Conservation (phyloP, 2,888 invertebrate species). For the Drosophila fulvimacula region DNA sequence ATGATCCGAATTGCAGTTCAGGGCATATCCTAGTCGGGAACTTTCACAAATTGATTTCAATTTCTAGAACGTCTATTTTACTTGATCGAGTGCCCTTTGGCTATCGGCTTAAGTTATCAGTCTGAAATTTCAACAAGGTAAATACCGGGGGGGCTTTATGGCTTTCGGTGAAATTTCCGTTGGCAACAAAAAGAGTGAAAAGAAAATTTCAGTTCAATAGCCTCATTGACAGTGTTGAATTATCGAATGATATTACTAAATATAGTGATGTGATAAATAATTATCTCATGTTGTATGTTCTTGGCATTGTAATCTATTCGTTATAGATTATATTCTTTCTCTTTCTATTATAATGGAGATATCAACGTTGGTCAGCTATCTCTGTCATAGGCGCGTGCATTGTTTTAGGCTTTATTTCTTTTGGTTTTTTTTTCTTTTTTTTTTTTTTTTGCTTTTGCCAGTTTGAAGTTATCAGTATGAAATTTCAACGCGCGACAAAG, state of each 20-base stretch:
- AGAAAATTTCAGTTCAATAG: slow-evolving; percentile 40
- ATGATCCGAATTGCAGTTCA: too few species aligned
- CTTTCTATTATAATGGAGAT: slow-evolving; percentile 13
- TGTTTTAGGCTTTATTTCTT: background rate
- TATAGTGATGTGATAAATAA: slow-evolving; percentile 26
- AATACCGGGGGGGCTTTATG: slow-evolving; percentile 18
- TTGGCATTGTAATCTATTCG: slow-evolving; percentile 34
- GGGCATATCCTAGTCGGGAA: too few species aligned
- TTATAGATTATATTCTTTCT: slow-evolving; percentile 16
- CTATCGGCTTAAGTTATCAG: slow-evolving; percentile 7
- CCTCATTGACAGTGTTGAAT: slow-evolving; percentile 28
- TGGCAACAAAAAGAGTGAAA: slow-evolving; percentile 6
- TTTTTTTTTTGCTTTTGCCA: background rate
- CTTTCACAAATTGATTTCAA: too few species aligned
- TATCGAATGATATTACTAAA: slow-evolving; percentile 36
- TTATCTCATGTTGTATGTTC: slow-evolving; percentile 16
- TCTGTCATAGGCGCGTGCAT: background rate
- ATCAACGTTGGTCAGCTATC: slow-evolving; percentile 16
- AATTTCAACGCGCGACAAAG: slow-evolving; percentile 36
- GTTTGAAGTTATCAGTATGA: slow-evolving; percentile 49
- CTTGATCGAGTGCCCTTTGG: background rate
- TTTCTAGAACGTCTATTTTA: background rate
- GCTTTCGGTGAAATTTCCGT: background rate
- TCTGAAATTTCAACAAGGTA: slow-evolving; percentile 17
- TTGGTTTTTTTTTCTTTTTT: background rate